A percentile compares a stretch with the other conserved stretches of the same genome.
These are phyloP conservation scores for Solenodon paradoxus DNA, from an alignment of 2,113 vertebrate genomes.

Conservation along the genomic window DNA sequence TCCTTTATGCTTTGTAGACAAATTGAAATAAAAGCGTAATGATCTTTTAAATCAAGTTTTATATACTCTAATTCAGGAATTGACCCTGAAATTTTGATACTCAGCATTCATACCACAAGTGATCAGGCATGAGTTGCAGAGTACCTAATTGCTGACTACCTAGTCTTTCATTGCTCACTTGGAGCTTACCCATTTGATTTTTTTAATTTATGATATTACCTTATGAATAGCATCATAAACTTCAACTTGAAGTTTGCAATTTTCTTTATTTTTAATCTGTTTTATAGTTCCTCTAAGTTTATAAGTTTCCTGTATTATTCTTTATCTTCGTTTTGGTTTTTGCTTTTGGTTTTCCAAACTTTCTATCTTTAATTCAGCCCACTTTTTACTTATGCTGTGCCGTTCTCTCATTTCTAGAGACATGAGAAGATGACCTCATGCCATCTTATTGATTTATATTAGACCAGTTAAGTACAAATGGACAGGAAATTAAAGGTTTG, in stretches of 20 bases:
- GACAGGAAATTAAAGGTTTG: slow-evolving; percentile 3
- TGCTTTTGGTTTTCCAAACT: not conserved
- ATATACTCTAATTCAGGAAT: slow-evolving; percentile 20
- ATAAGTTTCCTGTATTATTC: not conserved
- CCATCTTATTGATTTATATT: slow-evolving; percentile 20
- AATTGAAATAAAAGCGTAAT: not conserved
- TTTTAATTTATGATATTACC: not conserved
- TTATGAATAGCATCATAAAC: not conserved
- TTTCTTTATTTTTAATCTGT: not conserved
- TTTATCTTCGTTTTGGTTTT: not conserved
- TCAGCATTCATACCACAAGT: not conserved
- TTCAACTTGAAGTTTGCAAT: not conserved
- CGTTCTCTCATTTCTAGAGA: not conserved
- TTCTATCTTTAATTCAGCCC: not conserved
- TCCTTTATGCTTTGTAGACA: not conserved
- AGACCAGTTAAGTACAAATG: not conserved
- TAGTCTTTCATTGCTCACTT: not conserved
- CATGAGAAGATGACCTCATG: slow-evolving; percentile 10
- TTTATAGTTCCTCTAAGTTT: not conserved
- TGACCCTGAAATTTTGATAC: not conserved
- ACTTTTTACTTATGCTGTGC: not conserved
- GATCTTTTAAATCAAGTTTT: slow-evolving; percentile 16
- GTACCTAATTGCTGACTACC: not conserved
- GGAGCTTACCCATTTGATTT: not conserved
- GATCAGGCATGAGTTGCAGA: not conserved